Evolutionary conservation across 2,113 vertebrate species (phyloP), one percentile per base, ranked within the genome.

Genomic region (Thermophis baileyi): DNA sequence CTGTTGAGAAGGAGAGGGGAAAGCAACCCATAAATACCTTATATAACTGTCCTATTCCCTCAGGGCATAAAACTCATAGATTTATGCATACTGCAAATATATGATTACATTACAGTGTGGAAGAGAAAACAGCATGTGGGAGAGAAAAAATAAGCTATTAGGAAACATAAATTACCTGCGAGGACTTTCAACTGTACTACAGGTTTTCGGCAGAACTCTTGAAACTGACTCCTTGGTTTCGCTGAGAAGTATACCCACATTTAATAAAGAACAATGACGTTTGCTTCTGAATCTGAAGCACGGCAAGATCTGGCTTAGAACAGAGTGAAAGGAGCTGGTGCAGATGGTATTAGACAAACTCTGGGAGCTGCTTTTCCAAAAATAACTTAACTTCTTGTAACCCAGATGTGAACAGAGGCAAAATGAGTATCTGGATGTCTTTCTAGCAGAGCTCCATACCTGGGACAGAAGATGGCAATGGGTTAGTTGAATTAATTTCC

Each of bases 371-470:
- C 94, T 97, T 97, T 95, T 96, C 95, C 95, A 95, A 95, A 96
- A 95, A 95, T 94, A 95, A 96, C 94, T 96, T 97, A 96, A 96
- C 96, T 96, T 96, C 95, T 97, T 96, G 93, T 95, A 94, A 96
- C 95, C 95, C 96, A 96, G 49, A 63, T 89, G 5, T 88, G 93
- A 90, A 94, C 85, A 22, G 87, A 22, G 24, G 57, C 27, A 22
- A 74, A 81, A 53, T 60, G 93, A 60, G 60, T 60, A 51, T 89
- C 74, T 49, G 69, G 55, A 90, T 16, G 30, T 92, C 86, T 53
- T 92, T 89, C 93, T 24, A 49, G 92, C 47, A 89, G 0, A 24
- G 11, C 40, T 27, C 40, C 89, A 89, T 57, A 50, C 49, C 1
- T 63, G 50, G 1, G 53, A 51, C 6, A 90, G 87, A 81, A 49